Percentiles rank a stretch among this genome's conserved stretches.
Conservation (phyloP, 2,113 vertebrate genomes). For the Paratilapia polleni region DNA sequence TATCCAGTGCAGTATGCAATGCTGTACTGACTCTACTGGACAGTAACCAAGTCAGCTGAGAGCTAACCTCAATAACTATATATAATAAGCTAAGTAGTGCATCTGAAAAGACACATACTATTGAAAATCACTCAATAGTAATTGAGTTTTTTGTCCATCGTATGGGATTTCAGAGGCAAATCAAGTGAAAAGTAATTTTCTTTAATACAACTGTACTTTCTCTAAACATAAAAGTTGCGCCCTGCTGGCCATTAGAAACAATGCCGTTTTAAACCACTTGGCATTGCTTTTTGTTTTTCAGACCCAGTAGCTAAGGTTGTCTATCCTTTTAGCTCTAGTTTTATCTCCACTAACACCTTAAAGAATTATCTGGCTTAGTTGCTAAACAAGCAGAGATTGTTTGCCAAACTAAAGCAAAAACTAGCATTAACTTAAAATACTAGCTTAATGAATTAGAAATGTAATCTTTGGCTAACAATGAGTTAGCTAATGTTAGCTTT, state of each 20-base stretch:
- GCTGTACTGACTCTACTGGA: background rate
- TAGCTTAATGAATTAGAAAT: background rate
- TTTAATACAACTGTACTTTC: background rate
- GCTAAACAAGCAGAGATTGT: background rate
- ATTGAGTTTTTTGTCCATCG: background rate
- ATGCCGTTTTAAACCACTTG: background rate
- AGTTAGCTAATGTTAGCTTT: fast-evolving
- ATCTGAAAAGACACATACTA: background rate
- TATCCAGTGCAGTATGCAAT: background rate
- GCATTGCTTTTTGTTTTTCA: background rate
- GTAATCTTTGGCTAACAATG: background rate
- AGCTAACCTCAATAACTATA: background rate
- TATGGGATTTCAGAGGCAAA: no score
- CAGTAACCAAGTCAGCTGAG: background rate
- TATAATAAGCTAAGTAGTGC: fast-evolving
- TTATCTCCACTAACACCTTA: background rate
- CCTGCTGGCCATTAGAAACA: background rate
- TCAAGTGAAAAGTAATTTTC: background rate
- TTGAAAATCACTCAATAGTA: background rate
- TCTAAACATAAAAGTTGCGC: background rate
- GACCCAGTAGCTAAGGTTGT: background rate
- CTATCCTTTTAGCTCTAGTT: background rate
- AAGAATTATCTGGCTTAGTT: background rate
- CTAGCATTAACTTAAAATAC: no score
- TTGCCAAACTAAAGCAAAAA: background rate